Evolutionary conservation across 2,888 invertebrate genomes (phyloP), one percentile per base, ranked within the genome.

Genomic region (Cosmopolites sordidus): DNA sequence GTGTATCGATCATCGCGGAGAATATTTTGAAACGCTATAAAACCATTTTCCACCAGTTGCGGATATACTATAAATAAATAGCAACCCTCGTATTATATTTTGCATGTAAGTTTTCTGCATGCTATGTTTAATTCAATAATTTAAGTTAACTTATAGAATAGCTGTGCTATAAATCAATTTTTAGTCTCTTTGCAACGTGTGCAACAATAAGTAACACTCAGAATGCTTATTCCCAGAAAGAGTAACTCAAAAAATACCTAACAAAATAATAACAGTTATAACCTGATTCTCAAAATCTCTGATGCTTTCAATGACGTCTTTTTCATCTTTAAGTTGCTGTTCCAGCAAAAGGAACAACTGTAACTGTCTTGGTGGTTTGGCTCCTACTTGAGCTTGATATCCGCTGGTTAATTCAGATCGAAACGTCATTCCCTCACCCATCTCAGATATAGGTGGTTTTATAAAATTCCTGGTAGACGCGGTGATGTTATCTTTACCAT

Each of bases 391-490:
- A 0, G 87, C 87, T 64, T 83, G 80, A 64, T 87, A 89, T 29
- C 82, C 82, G 15, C 78, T 76, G 0, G 83, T 84, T 57, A 83
- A 77, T 2, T 81, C 78, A 1, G 83, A 82, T 66, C 83, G 78
- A 59, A 82, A 87, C 33, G 77, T 69, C 8, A 87, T 75, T 60
- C 81, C 80, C 3, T 85, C 82, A 0, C 85, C 87, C 62, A 85
- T 83, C 64, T 89, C 87, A 0, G 84, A 81, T 48, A 82, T 71
- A 3, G 83, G 80, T 0, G 89, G 88, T 64, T 87, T 89, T 1
- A 78, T 74, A 61, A 83, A 89, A 44, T 75, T 78, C 37, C 86
- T 77, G 0, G 80, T 84, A 9, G 82, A 78, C 56, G 83, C 82
- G 0, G 84, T 82, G 2, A 83, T 78, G 58, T 80, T 74, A 16